Conservation (phyloP, 2,888 invertebrate genomes). For the Elysia crispata region DNA sequence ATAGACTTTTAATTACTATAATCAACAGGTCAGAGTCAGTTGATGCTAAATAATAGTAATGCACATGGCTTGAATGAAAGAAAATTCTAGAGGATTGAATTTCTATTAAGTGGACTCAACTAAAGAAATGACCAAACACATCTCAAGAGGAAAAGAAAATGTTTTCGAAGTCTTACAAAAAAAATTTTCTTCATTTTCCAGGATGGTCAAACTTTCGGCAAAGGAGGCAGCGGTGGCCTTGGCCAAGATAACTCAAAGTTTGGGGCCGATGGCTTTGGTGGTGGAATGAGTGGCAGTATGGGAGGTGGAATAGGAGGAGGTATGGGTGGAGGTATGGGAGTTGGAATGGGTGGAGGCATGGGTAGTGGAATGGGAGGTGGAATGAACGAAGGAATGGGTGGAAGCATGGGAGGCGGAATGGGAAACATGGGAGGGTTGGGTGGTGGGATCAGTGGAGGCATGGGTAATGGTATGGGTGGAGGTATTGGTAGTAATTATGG, state of each 20-base stretch:
- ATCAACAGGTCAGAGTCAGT: too few relatives aligned
- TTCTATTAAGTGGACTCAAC: not conserved
- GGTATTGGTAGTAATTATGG: constrained; percentile 22
- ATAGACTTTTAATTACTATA: too few relatives aligned
- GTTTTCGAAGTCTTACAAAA: too few relatives aligned
- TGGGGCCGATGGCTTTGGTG: constrained; percentile 27
- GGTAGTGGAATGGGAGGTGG: constrained; percentile 22
- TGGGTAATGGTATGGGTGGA: constrained; percentile 28
- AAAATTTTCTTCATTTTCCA: constrained; percentile 27
- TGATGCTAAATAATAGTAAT: too few relatives aligned
- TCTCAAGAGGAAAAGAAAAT: too few relatives aligned
- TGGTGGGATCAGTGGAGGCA: constrained; percentile 20
- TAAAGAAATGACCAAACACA: not conserved
- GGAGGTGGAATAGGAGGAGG: constrained; percentile 37
- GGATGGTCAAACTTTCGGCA: constrained; percentile 45
- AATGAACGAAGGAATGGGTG: constrained; percentile 30
- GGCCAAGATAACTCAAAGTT: constrained; percentile 45
- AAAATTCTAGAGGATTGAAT: too few relatives aligned
- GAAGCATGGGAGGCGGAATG: not conserved
- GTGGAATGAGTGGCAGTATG: constrained; percentile 30
- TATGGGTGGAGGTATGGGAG: constrained; percentile 30
- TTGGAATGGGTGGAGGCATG: constrained; percentile 41
- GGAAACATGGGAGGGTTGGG: constrained; percentile 18
- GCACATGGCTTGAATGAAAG: too few relatives aligned
- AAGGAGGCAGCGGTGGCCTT: constrained; percentile 42